Percentiles rank a stretch among this genome's conserved stretches.
Conservation (phyloP, 2,888 invertebrate species). For the Harpagoxenus sublaevis region DNA sequence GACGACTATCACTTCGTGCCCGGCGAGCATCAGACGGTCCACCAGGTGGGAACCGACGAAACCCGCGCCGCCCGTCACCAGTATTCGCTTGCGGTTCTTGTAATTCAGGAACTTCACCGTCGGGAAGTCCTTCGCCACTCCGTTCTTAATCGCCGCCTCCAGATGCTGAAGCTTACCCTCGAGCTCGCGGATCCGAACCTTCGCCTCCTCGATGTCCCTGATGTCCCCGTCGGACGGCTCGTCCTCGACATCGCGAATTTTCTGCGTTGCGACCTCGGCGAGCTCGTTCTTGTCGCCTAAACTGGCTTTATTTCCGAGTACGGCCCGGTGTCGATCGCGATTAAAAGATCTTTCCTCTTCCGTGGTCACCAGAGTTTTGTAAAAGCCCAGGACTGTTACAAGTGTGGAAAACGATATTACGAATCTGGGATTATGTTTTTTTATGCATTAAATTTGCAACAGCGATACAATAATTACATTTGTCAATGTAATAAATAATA, state of each 20-base stretch:
- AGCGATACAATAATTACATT: background rate
- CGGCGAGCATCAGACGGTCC: constrained; percentile 97
- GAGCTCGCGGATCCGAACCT: constrained; percentile 89
- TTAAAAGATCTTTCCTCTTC: constrained; percentile 79
- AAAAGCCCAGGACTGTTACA: constrained; percentile 85
- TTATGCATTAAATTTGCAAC: background rate
- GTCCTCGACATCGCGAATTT: constrained; percentile 62
- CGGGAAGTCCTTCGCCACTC: constrained; percentile 93
- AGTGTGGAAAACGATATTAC: background rate
- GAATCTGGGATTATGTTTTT: background rate
- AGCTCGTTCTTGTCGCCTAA: constrained; percentile 51
- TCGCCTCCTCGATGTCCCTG: constrained; percentile 89
- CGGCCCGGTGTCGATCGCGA: constrained; percentile 58
- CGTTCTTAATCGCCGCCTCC: constrained; percentile 89
- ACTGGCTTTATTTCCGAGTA: background rate
- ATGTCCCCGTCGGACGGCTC: constrained; percentile 74
- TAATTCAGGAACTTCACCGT: constrained; percentile 97
- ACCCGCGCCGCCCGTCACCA: constrained; percentile 98
- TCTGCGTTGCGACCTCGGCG: constrained; percentile 49
- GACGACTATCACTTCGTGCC: constrained; percentile 98
- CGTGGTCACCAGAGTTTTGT: constrained; percentile 84
- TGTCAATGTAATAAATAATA: no score
- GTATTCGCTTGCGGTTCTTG: constrained; percentile 95
- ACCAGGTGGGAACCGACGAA: constrained; percentile 99
- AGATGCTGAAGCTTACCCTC: constrained; percentile 91